Evolutionary conservation across 2,113 vertebrate species (phyloP).

Genomic region (Crocuta crocuta): DNA sequence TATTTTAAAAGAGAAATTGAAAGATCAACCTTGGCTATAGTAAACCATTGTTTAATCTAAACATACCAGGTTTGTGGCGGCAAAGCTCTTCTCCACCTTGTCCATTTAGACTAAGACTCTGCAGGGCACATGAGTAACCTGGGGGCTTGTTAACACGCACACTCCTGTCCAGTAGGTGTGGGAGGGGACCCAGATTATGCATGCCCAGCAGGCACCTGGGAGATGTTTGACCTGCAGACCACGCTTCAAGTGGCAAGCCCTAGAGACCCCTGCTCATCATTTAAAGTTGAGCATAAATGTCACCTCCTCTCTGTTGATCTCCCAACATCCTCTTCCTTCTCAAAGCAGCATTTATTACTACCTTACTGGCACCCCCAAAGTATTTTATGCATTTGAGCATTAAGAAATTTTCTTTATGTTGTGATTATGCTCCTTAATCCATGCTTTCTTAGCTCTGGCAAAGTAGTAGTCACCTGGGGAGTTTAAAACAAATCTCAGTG

Average conservation of each 20-base stretch:
- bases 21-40: not conserved
- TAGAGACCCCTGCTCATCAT: not conserved
- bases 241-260: not conserved
- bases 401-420: not conserved
- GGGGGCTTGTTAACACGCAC: not conserved
- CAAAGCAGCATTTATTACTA: not conserved
- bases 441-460: not conserved
- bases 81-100: not conserved
- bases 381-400: not conserved
- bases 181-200: not conserved
- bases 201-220: not conserved
- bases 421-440: not conserved
- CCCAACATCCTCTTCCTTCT: not conserved
- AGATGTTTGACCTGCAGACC: not conserved
- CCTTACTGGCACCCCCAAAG: not conserved
- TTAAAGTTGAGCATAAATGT: not conserved
- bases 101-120: not conserved
- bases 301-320: not conserved
- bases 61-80: not conserved
- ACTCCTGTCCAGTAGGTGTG: not conserved
- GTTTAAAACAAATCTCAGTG: not conserved
- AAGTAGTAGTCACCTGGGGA: not conserved
- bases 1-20: slow-evolving; percentile 53
- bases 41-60: not conserved
- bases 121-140: not conserved